Evolutionary conservation across 2,888 invertebrate species (phyloP), one percentile per base, ranked within the genome.

Genomic region (Drosophila seclusa): DNA sequence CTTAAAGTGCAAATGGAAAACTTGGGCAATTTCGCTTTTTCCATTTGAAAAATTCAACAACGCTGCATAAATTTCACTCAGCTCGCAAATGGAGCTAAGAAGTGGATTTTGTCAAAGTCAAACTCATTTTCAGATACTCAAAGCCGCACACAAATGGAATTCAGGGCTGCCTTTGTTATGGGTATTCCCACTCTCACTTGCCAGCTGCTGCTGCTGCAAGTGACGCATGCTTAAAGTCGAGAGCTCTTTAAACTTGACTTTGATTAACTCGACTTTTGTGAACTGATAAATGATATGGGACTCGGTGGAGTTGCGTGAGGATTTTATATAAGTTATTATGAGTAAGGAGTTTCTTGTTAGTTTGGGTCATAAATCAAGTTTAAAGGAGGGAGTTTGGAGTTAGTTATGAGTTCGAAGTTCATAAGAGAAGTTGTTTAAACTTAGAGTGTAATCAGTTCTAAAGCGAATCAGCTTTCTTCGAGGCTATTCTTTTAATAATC

Each of bases 51-150:
- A 72, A 72, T 72, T 69, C 52, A 71, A 69, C 60, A 54, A 57
- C 48, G 59, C 64, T 74, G 81, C 72, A 77, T 81, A 74, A 81
- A 81, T 77, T 82, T 76, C 27, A 62, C 55, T 68, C 65, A 68
- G 64, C 42, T 60, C 7, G 13, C 18, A 31, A 27, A 27, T 34
- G 13, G 31, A 40, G 13, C 29, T 21, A 16, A 27, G 24, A 21
- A 24, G 50, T 55, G 55, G 38, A n/a, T 27, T 54, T 54, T 18
- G 29, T 18, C 27, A 40, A 66, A 57, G 32, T 36, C 27, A 50
- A 63, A 69, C 48, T 76, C 58, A 67, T 73, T 58, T 45, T 60
- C 54, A 21, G 38, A 29, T 45, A 59, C 68, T 66, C 64, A 29
- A 71, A 75, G 60, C 58, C 49, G 48, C 52, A 50, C 49, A 66